Percentiles rank a stretch among this genome's conserved stretches.
phyloP scores from a whole-genome alignment of 2,888 invertebrate species.

The Agriotes lineatus region DNA sequence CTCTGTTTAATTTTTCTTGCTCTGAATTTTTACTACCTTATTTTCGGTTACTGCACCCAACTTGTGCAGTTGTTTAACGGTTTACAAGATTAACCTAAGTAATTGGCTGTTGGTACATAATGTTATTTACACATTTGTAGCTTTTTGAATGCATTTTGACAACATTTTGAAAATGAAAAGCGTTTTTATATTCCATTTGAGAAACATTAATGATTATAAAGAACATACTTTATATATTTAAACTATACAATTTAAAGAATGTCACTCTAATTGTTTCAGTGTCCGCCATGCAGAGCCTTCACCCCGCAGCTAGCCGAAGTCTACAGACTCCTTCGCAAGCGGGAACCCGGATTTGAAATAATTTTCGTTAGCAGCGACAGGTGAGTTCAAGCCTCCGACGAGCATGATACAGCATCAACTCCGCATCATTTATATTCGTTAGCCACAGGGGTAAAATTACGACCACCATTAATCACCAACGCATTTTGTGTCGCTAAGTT shows the following conservation, averaged over 20 bases:
- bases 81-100: no score
- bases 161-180: no score
- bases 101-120: no score
- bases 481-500: not conserved
- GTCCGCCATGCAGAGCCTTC: constrained; percentile 88
- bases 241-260: not conserved
- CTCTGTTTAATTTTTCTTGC: no score
- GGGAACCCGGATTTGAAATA: constrained; percentile 81
- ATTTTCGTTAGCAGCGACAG: constrained; percentile 90
- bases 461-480: constrained; percentile 3
- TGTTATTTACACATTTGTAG: no score
- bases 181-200: no score
- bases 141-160: no score
- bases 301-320: constrained; percentile 83
- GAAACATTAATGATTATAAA: no score
- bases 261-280: constrained; percentile 69
- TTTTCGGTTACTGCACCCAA: no score
- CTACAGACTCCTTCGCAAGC: constrained; percentile 77
- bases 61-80: no score
- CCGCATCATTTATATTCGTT: constrained; percentile 13
- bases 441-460: not conserved
- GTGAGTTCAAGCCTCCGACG: constrained; percentile 61
- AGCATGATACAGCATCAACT: not conserved
- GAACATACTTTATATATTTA: no score
- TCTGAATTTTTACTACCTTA: no score